Percentiles rank a stretch among this genome's conserved stretches.
phyloP scores from a whole-genome alignment of 2,113 vertebrate species.

The Stegastes partitus region DNA sequence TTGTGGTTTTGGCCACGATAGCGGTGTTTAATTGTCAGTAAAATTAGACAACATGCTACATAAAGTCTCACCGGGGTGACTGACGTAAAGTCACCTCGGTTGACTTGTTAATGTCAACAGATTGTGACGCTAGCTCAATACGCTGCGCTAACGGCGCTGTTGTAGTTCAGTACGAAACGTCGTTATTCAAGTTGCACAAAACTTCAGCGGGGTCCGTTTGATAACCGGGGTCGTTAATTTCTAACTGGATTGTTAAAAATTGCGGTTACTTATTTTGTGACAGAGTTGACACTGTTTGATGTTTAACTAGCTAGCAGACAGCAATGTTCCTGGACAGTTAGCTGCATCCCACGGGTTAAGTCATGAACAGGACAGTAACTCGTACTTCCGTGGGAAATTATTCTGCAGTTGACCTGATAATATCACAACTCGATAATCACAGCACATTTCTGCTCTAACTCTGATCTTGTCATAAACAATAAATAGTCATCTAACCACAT shows the following conservation, averaged over 20 bases:
- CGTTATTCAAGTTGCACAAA: background rate
- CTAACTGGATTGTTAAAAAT: too few relatives aligned
- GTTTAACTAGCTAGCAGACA: conserved; percentile 2
- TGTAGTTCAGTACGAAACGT: background rate
- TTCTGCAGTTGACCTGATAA: background rate
- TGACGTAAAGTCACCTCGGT: conserved; percentile 31
- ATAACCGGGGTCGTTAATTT: too few relatives aligned
- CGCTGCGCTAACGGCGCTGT: conserved; percentile 19
- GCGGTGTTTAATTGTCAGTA: background rate
- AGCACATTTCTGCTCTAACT: too few relatives aligned
- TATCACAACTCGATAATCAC: too few relatives aligned
- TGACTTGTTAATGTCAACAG: conserved; percentile 15
- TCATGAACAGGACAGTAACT: background rate
- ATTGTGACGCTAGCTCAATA: conserved; percentile 19
- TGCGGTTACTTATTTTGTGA: too few relatives aligned
- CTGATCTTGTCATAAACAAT: too few relatives aligned
- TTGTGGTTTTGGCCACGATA: too few relatives aligned
- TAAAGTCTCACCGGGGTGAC: too few relatives aligned
- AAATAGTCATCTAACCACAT: too few relatives aligned
- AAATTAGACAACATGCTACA: background rate
- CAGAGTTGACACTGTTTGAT: background rate
- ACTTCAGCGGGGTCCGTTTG: background rate
- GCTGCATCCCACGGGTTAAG: background rate
- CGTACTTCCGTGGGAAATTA: too few relatives aligned
- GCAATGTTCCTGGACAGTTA: background rate